These are phyloP conservation scores for Plodia interpunctella DNA, from an alignment of 1,140 invertebrate species.

Conservation along the genomic window DNA sequence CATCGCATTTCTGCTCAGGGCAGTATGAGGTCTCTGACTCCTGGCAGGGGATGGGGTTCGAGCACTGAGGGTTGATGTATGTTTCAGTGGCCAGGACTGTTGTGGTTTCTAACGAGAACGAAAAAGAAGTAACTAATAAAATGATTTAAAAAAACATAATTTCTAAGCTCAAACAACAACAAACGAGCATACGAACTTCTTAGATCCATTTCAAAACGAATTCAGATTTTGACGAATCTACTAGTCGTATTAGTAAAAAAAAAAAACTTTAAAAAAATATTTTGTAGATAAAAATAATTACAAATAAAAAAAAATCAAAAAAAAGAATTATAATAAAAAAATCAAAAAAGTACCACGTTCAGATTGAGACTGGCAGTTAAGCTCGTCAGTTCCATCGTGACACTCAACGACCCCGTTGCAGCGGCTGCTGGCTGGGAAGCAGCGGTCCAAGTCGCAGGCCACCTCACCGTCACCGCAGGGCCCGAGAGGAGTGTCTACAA, in stretches of 20 bases:
- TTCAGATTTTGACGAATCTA: too few relatives aligned
- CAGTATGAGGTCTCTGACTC: constrained; percentile 9
- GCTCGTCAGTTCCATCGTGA: constrained; percentile 85
- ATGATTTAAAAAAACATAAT: too few relatives aligned
- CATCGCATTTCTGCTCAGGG: constrained; percentile 15
- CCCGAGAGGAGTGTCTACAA: constrained; percentile 1
- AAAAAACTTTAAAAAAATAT: too few relatives aligned
- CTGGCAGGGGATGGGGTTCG: neutral
- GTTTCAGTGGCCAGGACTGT: constrained; percentile 18
- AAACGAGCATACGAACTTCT: too few relatives aligned
- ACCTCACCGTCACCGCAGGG: constrained; percentile 19
- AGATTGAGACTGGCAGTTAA: constrained; percentile 18
- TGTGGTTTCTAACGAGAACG: neutral
- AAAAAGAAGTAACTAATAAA: too few relatives aligned
- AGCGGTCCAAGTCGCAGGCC: constrained; percentile 78
- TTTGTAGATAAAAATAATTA: too few relatives aligned
- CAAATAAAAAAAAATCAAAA: neutral
- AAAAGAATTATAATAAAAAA: neutral
- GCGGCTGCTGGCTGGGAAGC: constrained; percentile 91
- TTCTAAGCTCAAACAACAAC: too few relatives aligned
- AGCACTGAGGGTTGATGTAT: constrained; percentile 12
- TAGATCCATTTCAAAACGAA: too few relatives aligned
- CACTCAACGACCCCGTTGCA: constrained; percentile 85
- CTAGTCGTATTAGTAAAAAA: too few relatives aligned
- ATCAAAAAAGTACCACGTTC: constrained; percentile 14